These are phyloP conservation scores for Echeneis naucrates DNA, from an alignment of 2,797 vertebrate species.

Conservation along the genomic window DNA sequence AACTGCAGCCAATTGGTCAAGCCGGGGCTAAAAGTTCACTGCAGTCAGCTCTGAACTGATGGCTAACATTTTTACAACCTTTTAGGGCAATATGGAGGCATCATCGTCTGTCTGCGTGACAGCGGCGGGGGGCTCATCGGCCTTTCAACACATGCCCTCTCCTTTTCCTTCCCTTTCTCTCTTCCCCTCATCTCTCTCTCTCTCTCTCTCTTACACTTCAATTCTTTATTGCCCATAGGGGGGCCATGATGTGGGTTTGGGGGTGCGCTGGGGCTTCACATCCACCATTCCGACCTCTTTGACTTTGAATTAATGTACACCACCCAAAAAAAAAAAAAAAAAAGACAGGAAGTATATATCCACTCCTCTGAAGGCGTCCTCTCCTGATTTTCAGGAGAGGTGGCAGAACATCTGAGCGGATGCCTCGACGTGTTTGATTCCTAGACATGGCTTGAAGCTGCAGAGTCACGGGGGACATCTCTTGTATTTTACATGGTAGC, in stretches of 20 bases:
- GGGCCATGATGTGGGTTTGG: not conserved
- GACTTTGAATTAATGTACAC: conserved; percentile 73
- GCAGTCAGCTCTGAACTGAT: conserved; percentile 67
- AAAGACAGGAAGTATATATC: conserved; percentile 60
- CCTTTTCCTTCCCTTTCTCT: conserved; percentile 57
- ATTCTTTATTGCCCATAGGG: conserved; percentile 58
- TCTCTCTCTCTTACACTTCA: conserved; percentile 43
- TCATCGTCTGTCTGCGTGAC: conserved; percentile 24
- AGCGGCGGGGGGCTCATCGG: conserved; percentile 67
- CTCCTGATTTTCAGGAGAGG: conserved; percentile 48
- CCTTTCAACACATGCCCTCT: conserved; percentile 73
- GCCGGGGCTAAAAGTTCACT: conserved; percentile 69
- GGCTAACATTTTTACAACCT: conserved; percentile 64
- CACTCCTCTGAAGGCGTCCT: conserved; percentile 42
- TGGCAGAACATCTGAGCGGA: conserved; percentile 52
- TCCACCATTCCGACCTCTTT: conserved; percentile 58
- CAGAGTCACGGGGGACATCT: conserved; percentile 44
- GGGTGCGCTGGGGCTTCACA: conserved; percentile 41
- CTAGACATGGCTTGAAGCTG: conserved; percentile 58
- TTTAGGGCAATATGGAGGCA: conserved; percentile 45
- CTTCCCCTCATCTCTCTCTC: conserved; percentile 32
- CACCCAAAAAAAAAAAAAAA: too few species aligned
- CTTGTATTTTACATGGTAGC: conserved; percentile 66
- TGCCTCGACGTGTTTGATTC: conserved; percentile 63
- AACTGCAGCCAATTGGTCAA: conserved; percentile 50